Base-by-base conservation (phyloP, 2,797 vertebrate species). In the Arnoldichthys spilopterus region DNA sequence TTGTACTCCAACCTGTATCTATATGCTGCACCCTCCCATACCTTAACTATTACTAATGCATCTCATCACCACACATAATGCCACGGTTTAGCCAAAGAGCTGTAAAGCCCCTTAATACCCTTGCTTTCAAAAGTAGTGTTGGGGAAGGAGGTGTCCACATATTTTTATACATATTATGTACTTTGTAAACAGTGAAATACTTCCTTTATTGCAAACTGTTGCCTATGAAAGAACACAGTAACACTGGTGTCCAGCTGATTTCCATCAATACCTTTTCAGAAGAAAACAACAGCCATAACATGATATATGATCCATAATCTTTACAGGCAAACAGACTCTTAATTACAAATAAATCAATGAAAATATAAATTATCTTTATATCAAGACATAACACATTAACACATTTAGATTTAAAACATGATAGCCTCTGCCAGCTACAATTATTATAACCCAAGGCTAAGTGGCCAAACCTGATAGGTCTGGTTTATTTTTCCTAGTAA, bases 321-420 rank as follows among this genome's bases (percentile, higher is more conserved):
- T 22, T 18, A 64, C 8, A 30, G 20, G 18, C 40, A 49, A 62
- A 74, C 16, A 28, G 28, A 32, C 26, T 28, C 9, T 59, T 6
- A 24, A 53, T 64, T 26, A 61, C 54, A 72, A 30, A 64, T 28
- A 49, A 32, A 78, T 43, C 22, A 63, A 2, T 30, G 20, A 22
- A 54, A 9, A 9, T 28, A 72, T 72, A 67, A 40, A 32, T 58
- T 0, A 72, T 58, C 22, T 3, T 58, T 61, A 30, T 30, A 24
- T 24, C 59, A 54, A 40, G 24, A 3, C 12, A 71, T 64, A 40
- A 8, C 43, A 32, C 26, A 61, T 49, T 45, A 22, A 70, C 24
- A 24, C 53, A 63, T 72, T 73, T 68, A 49, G 15, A 47, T 18
- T 49, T 13, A 43, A 64, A 30, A 64, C 58, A 32, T 59, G 24